Percentiles rank a stretch among this genome's conserved stretches.
Evolutionary conservation across 2,888 invertebrate species (phyloP).

Genomic region (Volucella bombylans): DNA sequence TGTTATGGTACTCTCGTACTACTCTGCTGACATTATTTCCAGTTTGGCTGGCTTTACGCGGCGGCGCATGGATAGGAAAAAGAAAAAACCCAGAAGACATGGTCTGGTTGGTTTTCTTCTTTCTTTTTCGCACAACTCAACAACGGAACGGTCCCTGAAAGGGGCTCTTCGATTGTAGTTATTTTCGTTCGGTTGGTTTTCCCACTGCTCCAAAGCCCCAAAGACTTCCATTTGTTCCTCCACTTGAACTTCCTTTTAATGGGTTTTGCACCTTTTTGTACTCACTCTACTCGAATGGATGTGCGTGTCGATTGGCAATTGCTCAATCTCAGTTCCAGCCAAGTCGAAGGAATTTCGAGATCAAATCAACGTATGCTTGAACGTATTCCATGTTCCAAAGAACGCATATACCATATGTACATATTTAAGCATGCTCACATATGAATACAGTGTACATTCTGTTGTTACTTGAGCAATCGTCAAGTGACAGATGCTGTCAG

Average conservation of each 20-base stretch:
- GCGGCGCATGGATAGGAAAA: slow-evolving; percentile 29
- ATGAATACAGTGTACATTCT: not conserved
- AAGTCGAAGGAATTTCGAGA: slow-evolving; percentile 44
- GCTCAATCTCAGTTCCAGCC: slow-evolving; percentile 63
- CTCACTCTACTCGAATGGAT: not conserved
- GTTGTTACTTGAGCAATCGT: slow-evolving; percentile 29
- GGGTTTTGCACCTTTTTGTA: slow-evolving; percentile 25
- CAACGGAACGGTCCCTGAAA: slow-evolving; percentile 21
- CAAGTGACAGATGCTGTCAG: slow-evolving; percentile 57
- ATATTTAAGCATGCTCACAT: no score
- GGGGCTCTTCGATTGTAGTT: slow-evolving; percentile 20
- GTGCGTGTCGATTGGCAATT: slow-evolving; percentile 55
- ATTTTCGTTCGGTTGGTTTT: slow-evolving; percentile 67
- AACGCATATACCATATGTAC: no score
- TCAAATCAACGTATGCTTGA: slow-evolving; percentile 4
- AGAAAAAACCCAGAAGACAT: slow-evolving; percentile 60
- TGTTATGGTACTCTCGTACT: slow-evolving; percentile 69
- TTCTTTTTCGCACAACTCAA: slow-evolving; percentile 33
- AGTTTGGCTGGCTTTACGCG: slow-evolving; percentile 59
- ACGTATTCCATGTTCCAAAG: not conserved
- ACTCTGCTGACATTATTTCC: slow-evolving; percentile 74
- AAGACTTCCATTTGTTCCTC: slow-evolving; percentile 68
- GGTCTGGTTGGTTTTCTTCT: slow-evolving; percentile 68
- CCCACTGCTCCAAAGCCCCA: slow-evolving; percentile 73
- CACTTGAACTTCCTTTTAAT: slow-evolving; percentile 69